phyloP scores from a whole-genome alignment of 2,888 invertebrate species.

The Megalurothrips usitatus region DNA sequence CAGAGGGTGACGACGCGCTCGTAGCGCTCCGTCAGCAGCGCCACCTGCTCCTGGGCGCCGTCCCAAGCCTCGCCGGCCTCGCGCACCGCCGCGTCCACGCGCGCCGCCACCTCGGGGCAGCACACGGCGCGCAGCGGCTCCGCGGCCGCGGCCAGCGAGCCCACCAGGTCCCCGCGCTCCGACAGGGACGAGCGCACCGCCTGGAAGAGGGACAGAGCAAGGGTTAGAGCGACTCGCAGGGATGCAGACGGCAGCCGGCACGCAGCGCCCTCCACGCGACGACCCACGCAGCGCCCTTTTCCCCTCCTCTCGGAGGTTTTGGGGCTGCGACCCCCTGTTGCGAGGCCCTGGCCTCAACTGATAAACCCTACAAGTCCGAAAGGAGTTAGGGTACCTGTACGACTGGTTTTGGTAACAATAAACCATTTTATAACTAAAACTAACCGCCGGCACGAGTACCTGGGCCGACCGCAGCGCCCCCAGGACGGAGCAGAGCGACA shows the following conservation, averaged over 20 bases:
- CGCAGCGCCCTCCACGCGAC: no score
- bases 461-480: background rate
- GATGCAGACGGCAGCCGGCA: no score
- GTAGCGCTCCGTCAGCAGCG: constrained; percentile 70
- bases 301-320: no score
- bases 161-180: constrained; percentile 61
- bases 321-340: no score
- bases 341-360: no score
- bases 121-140: constrained; percentile 66
- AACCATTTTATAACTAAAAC: no score
- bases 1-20: constrained; percentile 76
- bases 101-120: constrained; percentile 65
- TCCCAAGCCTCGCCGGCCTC: constrained; percentile 75
- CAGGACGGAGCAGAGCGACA: background rate
- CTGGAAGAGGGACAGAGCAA: constrained; percentile 47
- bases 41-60: constrained; percentile 71
- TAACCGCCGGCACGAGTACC: background rate
- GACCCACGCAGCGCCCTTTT: no score
- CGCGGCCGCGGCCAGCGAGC: constrained; percentile 65
- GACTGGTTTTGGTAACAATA: no score
- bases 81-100: constrained; percentile 69
- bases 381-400: no score
- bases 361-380: no score
- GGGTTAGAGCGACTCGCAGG: background rate
- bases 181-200: constrained; percentile 71